Conservation (phyloP, 2,888 invertebrate species). For the Oxytorus armatus region DNA sequence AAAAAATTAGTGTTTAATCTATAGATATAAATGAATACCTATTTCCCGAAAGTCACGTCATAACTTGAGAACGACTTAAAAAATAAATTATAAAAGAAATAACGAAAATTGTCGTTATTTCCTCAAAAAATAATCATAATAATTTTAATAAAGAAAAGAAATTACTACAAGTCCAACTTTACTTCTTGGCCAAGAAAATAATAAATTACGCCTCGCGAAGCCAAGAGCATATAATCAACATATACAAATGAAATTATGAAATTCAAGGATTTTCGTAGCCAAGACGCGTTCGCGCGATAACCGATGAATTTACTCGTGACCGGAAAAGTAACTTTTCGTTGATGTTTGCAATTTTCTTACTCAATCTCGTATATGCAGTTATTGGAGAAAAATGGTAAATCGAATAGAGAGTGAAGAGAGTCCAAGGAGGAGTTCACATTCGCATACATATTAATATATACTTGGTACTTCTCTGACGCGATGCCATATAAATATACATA, state of each 20-base stretch:
- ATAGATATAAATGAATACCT: too few species aligned
- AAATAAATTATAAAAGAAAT: too few species aligned
- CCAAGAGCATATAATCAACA: not conserved
- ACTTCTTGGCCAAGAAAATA: too few species aligned
- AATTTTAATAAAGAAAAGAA: too few species aligned
- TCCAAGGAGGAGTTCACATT: constrained; percentile 16
- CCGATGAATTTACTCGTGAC: not conserved
- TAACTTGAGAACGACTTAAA: too few species aligned
- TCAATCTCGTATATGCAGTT: not conserved
- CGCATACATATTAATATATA: not conserved
- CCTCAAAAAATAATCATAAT: too few species aligned
- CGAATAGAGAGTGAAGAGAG: not conserved
- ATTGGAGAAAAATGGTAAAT: constrained; percentile 8
- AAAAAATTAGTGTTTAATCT: too few species aligned
- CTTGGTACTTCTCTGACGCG: not conserved
- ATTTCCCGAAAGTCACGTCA: too few species aligned
- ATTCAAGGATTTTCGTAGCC: not conserved
- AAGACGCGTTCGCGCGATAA: not conserved
- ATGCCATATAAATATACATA: constrained; percentile 7
- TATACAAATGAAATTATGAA: not conserved
- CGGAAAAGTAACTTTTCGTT: not conserved
- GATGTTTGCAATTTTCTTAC: not conserved
- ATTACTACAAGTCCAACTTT: too few species aligned
- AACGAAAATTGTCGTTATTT: too few species aligned
- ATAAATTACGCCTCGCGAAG: too few species aligned